These are phyloP conservation scores for Hemithea aestivaria DNA, from an alignment of 2,888 invertebrate species.

Conservation along the genomic window DNA sequence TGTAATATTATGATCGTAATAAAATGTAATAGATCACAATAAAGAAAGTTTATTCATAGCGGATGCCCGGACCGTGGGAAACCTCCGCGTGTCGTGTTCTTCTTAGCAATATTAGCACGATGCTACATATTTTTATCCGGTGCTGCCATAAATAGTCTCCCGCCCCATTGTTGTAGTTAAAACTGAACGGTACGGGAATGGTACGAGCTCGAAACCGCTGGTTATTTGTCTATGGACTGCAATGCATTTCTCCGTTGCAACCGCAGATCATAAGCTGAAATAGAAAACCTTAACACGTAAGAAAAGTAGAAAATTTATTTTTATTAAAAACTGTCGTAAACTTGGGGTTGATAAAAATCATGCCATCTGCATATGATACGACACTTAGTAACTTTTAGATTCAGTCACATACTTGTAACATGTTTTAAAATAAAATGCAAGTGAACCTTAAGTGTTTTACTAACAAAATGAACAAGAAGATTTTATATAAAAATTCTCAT, in stretches of 20 bases:
- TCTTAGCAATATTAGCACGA: slow-evolving; percentile 55
- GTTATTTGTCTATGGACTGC: slow-evolving; percentile 23
- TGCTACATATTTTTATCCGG: slow-evolving; percentile 62
- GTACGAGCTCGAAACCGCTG: slow-evolving; percentile 26
- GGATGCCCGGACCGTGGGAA: slow-evolving; percentile 42
- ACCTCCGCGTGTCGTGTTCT: slow-evolving; percentile 46
- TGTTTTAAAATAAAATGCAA: neutral
- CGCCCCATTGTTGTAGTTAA: slow-evolving; percentile 51
- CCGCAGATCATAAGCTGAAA: slow-evolving; percentile 12
- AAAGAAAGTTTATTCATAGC: slow-evolving; percentile 30
- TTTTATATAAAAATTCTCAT: too few species aligned
- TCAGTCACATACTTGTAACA: too few species aligned
- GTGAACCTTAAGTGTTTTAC: too few species aligned
- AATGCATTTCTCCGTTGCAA: slow-evolving; percentile 10
- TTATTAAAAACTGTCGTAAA: neutral
- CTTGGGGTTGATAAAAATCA: too few species aligned
- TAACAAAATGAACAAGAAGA: too few species aligned
- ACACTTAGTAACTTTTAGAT: too few species aligned
- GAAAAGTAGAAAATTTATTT: neutral
- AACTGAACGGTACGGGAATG: slow-evolving; percentile 35
- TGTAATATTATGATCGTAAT: too few species aligned
- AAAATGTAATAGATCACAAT: slow-evolving; percentile 23
- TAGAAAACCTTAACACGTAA: slow-evolving; percentile 1
- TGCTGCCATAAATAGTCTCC: slow-evolving; percentile 53
- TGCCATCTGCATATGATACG: too few species aligned